Conservation (phyloP, 2,888 invertebrate species). For the Drosophila sordidula region DNA sequence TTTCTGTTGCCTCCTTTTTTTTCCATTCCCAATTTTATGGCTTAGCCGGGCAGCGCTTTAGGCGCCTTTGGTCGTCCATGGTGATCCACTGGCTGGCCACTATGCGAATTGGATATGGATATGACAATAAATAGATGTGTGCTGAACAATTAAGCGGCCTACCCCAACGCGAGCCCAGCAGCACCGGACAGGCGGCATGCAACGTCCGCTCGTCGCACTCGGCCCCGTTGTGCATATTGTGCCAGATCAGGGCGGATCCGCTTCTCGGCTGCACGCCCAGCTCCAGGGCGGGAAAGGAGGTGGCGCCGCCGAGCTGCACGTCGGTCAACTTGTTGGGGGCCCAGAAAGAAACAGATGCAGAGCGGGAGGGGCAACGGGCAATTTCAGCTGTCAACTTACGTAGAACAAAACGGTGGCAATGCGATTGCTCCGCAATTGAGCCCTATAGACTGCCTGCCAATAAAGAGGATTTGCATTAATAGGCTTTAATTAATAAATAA, state of each 20-base stretch:
- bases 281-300: slow-evolving; percentile 38
- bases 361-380: not conserved
- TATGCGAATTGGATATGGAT: not conserved
- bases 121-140: not conserved
- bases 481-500: no score
- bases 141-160: not conserved
- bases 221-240: slow-evolving; percentile 24
- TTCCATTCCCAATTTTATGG: not conserved
- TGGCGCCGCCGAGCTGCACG: slow-evolving; percentile 35
- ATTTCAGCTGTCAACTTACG: slow-evolving; percentile 39
- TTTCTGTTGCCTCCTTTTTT: no score
- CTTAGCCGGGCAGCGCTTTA: slow-evolving; percentile 15
- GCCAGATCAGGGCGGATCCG: slow-evolving; percentile 44
- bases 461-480: not conserved
- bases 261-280: slow-evolving; percentile 26
- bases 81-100: slow-evolving; percentile 50
- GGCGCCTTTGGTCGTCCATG: slow-evolving; percentile 30
- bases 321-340: slow-evolving; percentile 40
- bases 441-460: not conserved
- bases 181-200: slow-evolving; percentile 50
- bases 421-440: slow-evolving; percentile 20
- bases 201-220: slow-evolving; percentile 32
- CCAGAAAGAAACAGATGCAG: not conserved
- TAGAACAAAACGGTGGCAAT: slow-evolving; percentile 43
- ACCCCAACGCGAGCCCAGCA: slow-evolving; percentile 53